A percentile compares a stretch with the other conserved stretches of the same genome.
phyloP scores from a whole-genome alignment of 2,888 invertebrate genomes.

The Stictocephala bisonia region DNA sequence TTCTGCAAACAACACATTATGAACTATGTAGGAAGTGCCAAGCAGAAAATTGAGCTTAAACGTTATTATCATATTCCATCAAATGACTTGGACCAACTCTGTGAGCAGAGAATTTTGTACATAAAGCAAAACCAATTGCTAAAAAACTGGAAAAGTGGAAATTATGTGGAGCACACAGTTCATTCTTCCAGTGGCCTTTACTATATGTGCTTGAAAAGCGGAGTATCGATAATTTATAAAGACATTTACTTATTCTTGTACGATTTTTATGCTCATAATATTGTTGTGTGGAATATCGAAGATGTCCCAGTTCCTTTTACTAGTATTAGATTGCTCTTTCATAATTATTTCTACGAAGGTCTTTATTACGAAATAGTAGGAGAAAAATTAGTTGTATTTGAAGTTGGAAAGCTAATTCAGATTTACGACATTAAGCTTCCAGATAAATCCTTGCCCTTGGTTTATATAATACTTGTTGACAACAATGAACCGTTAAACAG shows the following conservation, averaged over 20 bases:
- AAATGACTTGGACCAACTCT: not conserved
- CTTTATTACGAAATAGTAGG: slow-evolving; percentile 23
- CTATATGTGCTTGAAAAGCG: slow-evolving; percentile 28
- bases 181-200: slow-evolving; percentile 17
- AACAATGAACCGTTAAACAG: not conserved
- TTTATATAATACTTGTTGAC: slow-evolving; percentile 12
- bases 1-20: slow-evolving; percentile 15
- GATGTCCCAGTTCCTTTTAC: slow-evolving; percentile 15
- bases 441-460: slow-evolving; percentile 16
- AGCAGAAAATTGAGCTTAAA: slow-evolving; percentile 4
- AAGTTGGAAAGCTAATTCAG: slow-evolving; percentile 29
- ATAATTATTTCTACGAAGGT: slow-evolving; percentile 28
- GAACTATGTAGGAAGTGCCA: not conserved
- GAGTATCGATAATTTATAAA: slow-evolving; percentile 3
- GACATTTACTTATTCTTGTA: slow-evolving; percentile 23
- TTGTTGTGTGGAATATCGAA: slow-evolving; percentile 26
- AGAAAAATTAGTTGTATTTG: slow-evolving; percentile 2
- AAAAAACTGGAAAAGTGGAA: slow-evolving; percentile 28
- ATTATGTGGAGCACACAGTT: slow-evolving; percentile 19
- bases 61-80: no score
- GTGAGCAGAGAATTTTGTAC: not conserved
- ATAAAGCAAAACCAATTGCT: slow-evolving; percentile 25
- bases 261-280: slow-evolving; percentile 23
- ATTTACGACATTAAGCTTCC: slow-evolving; percentile 24
- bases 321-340: slow-evolving; percentile 16